Conservation (phyloP, 1,140 invertebrate genomes). For the Fopius arisanus region DNA sequence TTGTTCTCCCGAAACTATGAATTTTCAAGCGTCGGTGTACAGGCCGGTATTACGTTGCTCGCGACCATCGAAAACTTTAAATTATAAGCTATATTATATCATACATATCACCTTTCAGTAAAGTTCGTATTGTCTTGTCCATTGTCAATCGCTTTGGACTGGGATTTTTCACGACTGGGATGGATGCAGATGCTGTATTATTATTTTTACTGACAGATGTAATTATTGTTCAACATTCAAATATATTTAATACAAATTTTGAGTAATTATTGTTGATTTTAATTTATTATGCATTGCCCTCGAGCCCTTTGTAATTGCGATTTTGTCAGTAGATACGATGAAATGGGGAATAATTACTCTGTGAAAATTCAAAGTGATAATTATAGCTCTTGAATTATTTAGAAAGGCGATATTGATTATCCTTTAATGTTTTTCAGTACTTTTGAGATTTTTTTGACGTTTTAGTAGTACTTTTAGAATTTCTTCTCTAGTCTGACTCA, state of each 20-base stretch:
- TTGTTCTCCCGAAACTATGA: background rate
- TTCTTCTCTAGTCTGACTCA: too few species aligned
- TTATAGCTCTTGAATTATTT: too few species aligned
- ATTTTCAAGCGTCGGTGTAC: background rate
- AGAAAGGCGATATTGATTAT: too few species aligned
- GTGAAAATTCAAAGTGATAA: too few species aligned
- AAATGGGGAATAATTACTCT: too few species aligned
- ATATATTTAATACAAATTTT: constrained; percentile 3
- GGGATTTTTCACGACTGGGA: too few species aligned
- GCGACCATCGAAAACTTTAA: background rate
- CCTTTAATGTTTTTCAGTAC: too few species aligned
- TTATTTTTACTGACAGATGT: constrained; percentile 3
- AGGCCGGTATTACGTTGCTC: background rate
- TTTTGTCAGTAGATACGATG: too few species aligned
- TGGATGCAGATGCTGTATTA: too few species aligned
- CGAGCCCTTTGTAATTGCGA: background rate
- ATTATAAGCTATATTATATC: background rate
- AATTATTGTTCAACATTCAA: background rate
- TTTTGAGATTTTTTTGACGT: too few species aligned
- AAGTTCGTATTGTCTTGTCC: background rate
- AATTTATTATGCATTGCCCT: background rate
- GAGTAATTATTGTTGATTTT: background rate
- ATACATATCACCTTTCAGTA: background rate
- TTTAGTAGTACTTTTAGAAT: too few species aligned
- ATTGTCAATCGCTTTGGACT: background rate